Percentiles rank a stretch among this genome's conserved stretches.
Conservation (phyloP, 1,140 invertebrate genomes). For the Drosophila albomicans region DNA sequence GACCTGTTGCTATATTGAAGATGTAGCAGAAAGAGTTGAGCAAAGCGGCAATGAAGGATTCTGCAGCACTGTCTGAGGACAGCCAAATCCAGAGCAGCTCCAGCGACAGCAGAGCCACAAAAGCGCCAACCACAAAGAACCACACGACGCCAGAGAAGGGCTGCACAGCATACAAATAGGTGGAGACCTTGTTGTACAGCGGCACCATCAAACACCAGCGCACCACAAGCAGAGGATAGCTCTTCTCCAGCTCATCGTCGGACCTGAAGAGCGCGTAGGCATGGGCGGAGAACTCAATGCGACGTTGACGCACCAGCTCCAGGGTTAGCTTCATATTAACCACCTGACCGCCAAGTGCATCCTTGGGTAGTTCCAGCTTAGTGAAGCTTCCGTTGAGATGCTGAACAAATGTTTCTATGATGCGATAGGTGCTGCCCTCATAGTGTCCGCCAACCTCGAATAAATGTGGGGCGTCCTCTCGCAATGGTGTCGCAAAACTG, state of each 20-base stretch:
- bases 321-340: constrained; percentile 71
- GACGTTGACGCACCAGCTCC: constrained; percentile 57
- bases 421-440: constrained; percentile 69
- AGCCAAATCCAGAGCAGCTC: constrained; percentile 59
- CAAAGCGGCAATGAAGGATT: neutral
- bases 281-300: constrained; percentile 70
- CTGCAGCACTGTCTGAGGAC: neutral
- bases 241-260: constrained; percentile 67
- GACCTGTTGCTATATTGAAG: constrained; percentile 65
- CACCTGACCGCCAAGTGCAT: constrained; percentile 57
- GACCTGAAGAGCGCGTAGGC: constrained; percentile 73
- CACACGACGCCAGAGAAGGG: constrained; percentile 67
- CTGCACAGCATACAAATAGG: constrained; percentile 65
- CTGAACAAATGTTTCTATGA: constrained; percentile 64
- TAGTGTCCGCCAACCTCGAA: constrained; percentile 42
- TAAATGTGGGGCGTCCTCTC: constrained; percentile 66
- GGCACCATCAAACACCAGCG: constrained; percentile 80
- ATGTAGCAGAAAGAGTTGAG: constrained; percentile 67
- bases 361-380: constrained; percentile 45
- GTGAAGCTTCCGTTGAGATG: constrained; percentile 65
- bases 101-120: constrained; percentile 41
- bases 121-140: constrained; percentile 58
- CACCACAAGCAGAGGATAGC: constrained; percentile 72
- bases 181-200: constrained; percentile 65
- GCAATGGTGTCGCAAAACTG: constrained; percentile 62